Evolutionary conservation across 1,140 invertebrate species (phyloP).

Genomic region (Hydropsyche tenuis): DNA sequence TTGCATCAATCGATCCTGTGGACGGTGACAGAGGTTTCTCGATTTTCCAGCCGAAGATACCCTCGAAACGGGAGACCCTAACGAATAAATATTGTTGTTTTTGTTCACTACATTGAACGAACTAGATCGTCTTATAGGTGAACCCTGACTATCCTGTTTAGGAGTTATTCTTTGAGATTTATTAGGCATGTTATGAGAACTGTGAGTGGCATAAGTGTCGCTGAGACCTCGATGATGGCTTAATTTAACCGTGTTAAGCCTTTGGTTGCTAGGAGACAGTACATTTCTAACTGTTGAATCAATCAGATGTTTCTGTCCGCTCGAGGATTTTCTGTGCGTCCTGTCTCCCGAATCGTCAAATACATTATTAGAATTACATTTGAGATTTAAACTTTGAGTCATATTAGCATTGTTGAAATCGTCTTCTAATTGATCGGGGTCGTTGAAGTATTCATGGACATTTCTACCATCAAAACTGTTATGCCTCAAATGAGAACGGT

Average conservation of each 20-base stretch:
- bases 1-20: conserved; percentile 21
- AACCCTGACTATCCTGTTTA: conserved; percentile 42
- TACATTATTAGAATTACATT: conserved; percentile 23
- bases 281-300: conserved; percentile 35
- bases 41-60: conserved; percentile 26
- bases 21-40: conserved; percentile 18
- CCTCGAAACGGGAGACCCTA: conserved; percentile 37
- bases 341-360: not conserved
- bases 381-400: conserved; percentile 55
- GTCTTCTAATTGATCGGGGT: conserved; percentile 25
- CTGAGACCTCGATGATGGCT: conserved; percentile 55
- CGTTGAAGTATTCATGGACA: conserved; percentile 36
- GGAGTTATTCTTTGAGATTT: conserved; percentile 46
- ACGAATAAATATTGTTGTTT: conserved; percentile 49
- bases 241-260: conserved; percentile 30
- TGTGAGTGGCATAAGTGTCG: conserved; percentile 50
- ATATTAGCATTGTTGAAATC: conserved; percentile 57
- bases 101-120: conserved; percentile 61
- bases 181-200: conserved; percentile 40
- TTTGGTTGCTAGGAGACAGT: conserved; percentile 41
- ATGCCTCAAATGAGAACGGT: conserved; percentile 54
- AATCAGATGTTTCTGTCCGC: conserved; percentile 30
- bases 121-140: conserved; percentile 59
- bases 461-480: conserved; percentile 53
- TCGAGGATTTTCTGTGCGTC: conserved; percentile 5